Percentiles rank a stretch among this genome's conserved stretches.
phyloP scores from a whole-genome alignment of 2,888 invertebrate species.

The Oligia fasciuncula region DNA sequence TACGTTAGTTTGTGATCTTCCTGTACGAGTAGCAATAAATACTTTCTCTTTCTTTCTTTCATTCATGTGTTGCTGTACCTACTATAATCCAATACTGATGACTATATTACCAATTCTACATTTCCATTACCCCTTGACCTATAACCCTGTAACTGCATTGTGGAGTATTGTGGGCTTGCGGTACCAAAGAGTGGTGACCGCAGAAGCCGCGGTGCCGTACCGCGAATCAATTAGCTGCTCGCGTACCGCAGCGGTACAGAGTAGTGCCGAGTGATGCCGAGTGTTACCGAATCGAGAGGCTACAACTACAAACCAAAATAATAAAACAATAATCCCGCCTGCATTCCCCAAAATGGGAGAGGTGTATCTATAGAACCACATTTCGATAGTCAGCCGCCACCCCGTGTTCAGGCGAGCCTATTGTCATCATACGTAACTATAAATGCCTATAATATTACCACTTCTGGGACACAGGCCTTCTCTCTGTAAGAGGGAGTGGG shows the following conservation, averaged over 20 bases:
- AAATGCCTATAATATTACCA: neutral
- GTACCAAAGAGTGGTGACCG: slow-evolving; percentile 54
- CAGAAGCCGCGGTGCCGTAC: slow-evolving; percentile 28
- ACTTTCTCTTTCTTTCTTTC: too few relatives aligned
- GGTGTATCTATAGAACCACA: neutral
- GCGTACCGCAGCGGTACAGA: slow-evolving; percentile 19
- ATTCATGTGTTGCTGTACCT: neutral
- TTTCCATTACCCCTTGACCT: slow-evolving; percentile 12
- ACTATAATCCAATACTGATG: neutral
- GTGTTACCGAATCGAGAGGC: neutral
- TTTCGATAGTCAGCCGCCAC: neutral
- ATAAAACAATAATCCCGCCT: too few relatives aligned
- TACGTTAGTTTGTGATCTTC: too few relatives aligned
- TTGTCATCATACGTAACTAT: neutral
- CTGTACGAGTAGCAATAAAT: too few relatives aligned
- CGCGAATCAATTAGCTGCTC: slow-evolving; percentile 52
- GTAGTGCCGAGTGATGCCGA: neutral
- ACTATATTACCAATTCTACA: neutral
- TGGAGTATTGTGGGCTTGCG: slow-evolving; percentile 58
- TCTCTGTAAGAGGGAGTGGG: too few relatives aligned
- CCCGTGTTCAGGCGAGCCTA: neutral
- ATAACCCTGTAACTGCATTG: slow-evolving; percentile 58
- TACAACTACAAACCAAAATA: neutral
- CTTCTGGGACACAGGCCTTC: neutral
- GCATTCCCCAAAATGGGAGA: neutral